Evolutionary conservation across 1,140 invertebrate genomes (phyloP).

Genomic region (Rhopalosiphum maidis): DNA sequence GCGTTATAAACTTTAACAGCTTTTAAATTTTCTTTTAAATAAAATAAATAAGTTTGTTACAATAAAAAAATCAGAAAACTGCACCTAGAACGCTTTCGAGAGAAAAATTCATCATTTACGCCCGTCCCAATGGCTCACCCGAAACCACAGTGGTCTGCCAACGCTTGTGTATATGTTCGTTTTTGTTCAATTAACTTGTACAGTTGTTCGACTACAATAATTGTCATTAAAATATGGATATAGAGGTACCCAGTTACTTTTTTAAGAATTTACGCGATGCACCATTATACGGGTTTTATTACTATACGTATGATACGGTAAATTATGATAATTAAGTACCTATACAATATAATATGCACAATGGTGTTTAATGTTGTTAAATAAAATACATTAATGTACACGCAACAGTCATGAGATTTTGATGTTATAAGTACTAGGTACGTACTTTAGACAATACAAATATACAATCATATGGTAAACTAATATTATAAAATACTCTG

Average conservation of each 20-base stretch:
- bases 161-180: not conserved
- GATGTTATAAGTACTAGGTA: not conserved
- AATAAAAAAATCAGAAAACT: not conserved
- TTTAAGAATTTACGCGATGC: not conserved
- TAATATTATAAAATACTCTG: not conserved
- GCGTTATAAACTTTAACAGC: not conserved
- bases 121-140: not conserved
- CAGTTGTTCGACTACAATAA: not conserved
- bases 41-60: not conserved
- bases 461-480: not conserved
- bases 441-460: not conserved
- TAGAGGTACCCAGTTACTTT: not conserved
- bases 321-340: not conserved
- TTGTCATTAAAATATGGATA: not conserved
- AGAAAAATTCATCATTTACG: not conserved
- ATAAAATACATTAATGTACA: not conserved
- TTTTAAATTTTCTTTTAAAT: not conserved
- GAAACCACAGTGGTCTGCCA: not conserved
- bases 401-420: not conserved
- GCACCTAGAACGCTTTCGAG: not conserved
- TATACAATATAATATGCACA: not conserved
- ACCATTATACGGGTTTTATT: conserved; percentile 12
- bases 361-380: not conserved
- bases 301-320: not conserved
- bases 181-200: not conserved